A percentile compares a stretch with the other conserved stretches of the same genome.
Evolutionary conservation across 2,113 vertebrate genomes (phyloP).

Genomic region (Ondatra zibethicus): DNA sequence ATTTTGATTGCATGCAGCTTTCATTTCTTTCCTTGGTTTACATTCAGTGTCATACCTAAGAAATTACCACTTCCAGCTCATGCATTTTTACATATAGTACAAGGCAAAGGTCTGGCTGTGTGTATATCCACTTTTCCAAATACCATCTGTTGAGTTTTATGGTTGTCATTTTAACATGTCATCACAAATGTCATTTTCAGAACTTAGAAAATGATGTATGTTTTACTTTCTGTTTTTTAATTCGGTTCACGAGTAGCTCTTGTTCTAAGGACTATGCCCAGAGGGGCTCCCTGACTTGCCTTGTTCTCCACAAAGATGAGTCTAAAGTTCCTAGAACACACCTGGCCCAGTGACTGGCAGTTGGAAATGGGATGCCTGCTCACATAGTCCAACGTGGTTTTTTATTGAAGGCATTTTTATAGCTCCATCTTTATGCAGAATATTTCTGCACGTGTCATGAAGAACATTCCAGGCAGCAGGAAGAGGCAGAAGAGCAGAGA

Average conservation of each 20-base stretch:
- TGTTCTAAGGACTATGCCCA: background rate
- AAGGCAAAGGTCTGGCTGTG: background rate
- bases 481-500: background rate
- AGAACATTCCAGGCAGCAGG: background rate
- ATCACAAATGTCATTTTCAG: background rate
- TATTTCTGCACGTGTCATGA: background rate
- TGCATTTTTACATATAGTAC: background rate
- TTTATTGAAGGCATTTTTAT: background rate
- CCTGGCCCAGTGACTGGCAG: background rate
- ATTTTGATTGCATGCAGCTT: background rate
- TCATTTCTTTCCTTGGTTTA: background rate
- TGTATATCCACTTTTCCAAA: background rate
- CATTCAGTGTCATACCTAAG: background rate
- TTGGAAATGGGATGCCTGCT: background rate
- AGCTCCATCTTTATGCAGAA: background rate
- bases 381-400: background rate
- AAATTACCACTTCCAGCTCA: background rate
- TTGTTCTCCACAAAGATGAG: background rate
- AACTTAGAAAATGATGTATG: background rate
- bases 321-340: background rate
- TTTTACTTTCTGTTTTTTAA: background rate
- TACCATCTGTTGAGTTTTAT: background rate
- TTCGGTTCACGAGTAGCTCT: background rate
- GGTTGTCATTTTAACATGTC: background rate
- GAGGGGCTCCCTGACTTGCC: background rate